Base-by-base conservation (phyloP, 2,113 vertebrate genomes). In the Salminus brasiliensis region DNA sequence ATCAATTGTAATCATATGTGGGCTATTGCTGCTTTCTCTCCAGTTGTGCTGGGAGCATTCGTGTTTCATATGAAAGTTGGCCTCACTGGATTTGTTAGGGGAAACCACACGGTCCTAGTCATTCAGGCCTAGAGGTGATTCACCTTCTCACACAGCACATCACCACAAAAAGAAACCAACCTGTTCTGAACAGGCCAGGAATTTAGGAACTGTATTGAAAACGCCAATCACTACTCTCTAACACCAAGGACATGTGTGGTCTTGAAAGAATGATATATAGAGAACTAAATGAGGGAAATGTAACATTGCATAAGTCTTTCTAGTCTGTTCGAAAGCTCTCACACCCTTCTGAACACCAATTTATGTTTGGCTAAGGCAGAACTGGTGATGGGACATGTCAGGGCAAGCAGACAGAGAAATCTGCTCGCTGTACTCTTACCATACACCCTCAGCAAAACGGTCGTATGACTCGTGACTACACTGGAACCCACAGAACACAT, bases 331-430 rank as follows among this genome's bases (percentile, higher is more conserved):
- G 62, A 62, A 52, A 72, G 59, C 76, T 71, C 74, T 13, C 27
- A 81, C 72, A 71, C 82, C 84, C 85, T 72, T 66, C 59, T 76
- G 32, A 53, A 81, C 62, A 82, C 69, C 78, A 45, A 71, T 77
- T 78, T 87, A 57, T 72, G 68, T 83, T 27, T 74, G 88, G 85
- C 86, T 80, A 36, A 75, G 63, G 83, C 85, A 88, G 66, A 74
- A 73, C 72, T 85, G 83, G 72, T 88, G 82, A 85, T 81, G 85
- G 76, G 69, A 87, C 92, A 91, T 84, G 92, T 87, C 86, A 29
- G 67, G 82, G 90, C 92, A 92, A 71, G 90, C 66, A 13, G 1
- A 69, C 16, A 30, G 36, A 34, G 45, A 75, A 68, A 82, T 72
- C 8, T 45, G n/a, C 57, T 6, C 41, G n/a, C 52, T 29, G 27